A percentile compares a stretch with the other conserved stretches of the same genome.
Conservation (phyloP, 2,797 vertebrate genomes). For the Hylomyscus alleni region DNA sequence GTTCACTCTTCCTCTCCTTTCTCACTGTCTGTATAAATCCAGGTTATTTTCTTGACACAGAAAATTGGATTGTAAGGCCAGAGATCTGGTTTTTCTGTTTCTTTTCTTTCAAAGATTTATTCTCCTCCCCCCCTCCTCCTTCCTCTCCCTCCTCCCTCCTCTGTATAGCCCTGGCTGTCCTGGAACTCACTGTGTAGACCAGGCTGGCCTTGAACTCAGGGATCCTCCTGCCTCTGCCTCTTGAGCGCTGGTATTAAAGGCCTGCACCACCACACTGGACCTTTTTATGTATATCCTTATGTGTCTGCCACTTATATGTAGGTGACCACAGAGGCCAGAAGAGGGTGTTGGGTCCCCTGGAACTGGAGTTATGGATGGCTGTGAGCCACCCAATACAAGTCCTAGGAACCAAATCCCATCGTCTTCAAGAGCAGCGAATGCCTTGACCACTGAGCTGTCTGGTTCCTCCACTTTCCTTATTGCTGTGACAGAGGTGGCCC, state of each 20-base stretch:
- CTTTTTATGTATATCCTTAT: background rate
- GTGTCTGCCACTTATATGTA: background rate
- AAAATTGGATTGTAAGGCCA: slow-evolving; percentile 32
- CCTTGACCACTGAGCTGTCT: no score
- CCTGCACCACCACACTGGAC: background rate
- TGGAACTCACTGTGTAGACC: background rate
- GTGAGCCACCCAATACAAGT: background rate
- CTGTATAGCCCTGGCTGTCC: background rate
- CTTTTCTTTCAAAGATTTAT: background rate
- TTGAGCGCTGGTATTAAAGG: background rate
- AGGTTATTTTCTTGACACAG: slow-evolving; percentile 43
- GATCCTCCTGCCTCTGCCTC: background rate
- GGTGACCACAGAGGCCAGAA: background rate
- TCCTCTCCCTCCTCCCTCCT: no score
- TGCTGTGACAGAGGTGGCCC: background rate
- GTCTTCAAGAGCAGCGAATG: background rate
- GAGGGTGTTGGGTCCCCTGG: background rate
- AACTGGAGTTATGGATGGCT: background rate
- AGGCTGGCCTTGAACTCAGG: background rate
- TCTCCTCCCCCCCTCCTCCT: background rate
- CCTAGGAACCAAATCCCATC: background rate
- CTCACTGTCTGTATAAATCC: background rate
- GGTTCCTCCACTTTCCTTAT: background rate
- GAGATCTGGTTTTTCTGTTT: slow-evolving; percentile 24
- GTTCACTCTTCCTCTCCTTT: background rate